These are phyloP conservation scores for Cepphus grylle DNA, from an alignment of 2,113 vertebrate species.

Conservation along the genomic window DNA sequence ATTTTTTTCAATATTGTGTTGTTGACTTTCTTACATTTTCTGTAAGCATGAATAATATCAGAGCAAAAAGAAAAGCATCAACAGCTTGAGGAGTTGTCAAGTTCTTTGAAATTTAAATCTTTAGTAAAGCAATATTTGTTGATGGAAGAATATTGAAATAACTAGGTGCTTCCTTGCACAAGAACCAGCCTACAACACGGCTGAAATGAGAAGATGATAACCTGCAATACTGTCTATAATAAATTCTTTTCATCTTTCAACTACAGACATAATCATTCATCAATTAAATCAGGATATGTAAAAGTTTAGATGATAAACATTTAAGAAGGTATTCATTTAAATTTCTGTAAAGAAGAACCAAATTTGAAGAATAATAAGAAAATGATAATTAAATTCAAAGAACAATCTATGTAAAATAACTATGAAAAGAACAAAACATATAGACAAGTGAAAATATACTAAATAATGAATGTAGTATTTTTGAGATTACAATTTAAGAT, in stretches of 20 bases:
- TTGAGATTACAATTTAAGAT: background rate
- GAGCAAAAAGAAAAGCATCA: background rate
- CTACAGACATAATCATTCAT: background rate
- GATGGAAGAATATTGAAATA: background rate
- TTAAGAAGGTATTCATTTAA: background rate
- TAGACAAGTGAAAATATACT: background rate
- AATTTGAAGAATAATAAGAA: background rate
- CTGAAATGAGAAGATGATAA: background rate
- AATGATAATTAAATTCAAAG: background rate
- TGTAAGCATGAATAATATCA: background rate
- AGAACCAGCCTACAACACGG: background rate
- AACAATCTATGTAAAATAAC: background rate
- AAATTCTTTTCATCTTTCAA: background rate
- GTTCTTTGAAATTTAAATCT: conserved; percentile 8
- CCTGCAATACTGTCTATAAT: background rate
- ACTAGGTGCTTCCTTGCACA: background rate
- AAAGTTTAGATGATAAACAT: background rate
- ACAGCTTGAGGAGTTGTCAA: background rate
- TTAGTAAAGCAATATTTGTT: background rate
- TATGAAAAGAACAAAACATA: background rate
- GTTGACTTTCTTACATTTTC: background rate
- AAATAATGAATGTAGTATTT: background rate
- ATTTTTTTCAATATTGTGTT: background rate
- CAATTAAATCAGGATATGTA: background rate
- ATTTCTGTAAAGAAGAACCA: background rate